Conservation (phyloP, 2,888 invertebrate genomes). For the Tachina fera region DNA sequence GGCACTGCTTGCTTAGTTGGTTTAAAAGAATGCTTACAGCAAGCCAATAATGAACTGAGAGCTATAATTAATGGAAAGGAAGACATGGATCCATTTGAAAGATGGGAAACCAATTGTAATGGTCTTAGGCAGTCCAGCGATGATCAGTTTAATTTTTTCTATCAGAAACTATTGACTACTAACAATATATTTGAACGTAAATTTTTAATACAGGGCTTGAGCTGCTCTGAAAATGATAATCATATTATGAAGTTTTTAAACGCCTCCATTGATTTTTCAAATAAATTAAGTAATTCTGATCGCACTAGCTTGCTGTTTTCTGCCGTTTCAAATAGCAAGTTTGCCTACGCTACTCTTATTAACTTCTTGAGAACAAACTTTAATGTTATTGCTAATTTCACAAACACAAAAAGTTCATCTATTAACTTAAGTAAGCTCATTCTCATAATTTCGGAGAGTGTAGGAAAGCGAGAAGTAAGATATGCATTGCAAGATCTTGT, state of each 20-base stretch:
- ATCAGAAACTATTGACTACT: too few relatives aligned
- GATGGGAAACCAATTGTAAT: conserved; percentile 79
- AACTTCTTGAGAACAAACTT: conserved; percentile 84
- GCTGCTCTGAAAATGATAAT: conserved; percentile 85
- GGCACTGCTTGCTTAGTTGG: conserved; percentile 80
- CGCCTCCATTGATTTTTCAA: conserved; percentile 76
- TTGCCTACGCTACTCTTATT: conserved; percentile 79
- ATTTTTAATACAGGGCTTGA: conserved; percentile 85
- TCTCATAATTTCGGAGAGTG: conserved; percentile 76
- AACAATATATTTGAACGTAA: conserved; percentile 86
- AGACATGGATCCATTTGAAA: conserved; percentile 77
- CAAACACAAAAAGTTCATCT: conserved; percentile 69
- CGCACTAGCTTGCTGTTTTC: conserved; percentile 68
- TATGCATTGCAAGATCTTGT: conserved; percentile 75
- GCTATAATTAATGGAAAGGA: conserved; percentile 74
- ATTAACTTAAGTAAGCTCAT: conserved; percentile 75
- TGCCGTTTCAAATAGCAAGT: neutral
- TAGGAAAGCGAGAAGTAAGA: conserved; percentile 76
- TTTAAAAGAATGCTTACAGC: conserved; percentile 75
- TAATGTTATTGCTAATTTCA: conserved; percentile 77
- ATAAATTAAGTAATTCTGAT: conserved; percentile 77
- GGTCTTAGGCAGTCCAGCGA: conserved; percentile 81
- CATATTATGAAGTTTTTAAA: conserved; percentile 84
- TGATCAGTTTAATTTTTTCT: conserved; percentile 86
- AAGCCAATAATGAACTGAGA: conserved; percentile 76